phyloP scores from a whole-genome alignment of 2,113 vertebrate species.

The Megaceryle torquata region DNA sequence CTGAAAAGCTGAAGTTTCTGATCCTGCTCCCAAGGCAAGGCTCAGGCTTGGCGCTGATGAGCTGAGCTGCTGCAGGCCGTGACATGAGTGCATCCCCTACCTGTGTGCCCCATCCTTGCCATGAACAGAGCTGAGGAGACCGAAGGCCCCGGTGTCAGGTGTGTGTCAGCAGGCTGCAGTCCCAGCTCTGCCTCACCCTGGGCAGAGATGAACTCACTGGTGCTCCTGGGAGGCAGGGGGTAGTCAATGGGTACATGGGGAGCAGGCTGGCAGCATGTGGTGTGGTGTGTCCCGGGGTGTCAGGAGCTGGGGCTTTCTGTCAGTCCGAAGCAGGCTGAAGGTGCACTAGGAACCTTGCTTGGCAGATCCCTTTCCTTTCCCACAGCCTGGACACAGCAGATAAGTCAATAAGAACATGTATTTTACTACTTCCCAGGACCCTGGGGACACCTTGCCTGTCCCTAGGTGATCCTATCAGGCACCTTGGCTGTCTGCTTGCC shows the following conservation, averaged over 20 bases:
- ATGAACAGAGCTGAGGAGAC: rapidly evolving
- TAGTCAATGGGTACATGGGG: rapidly evolving
- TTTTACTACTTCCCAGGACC: neutral
- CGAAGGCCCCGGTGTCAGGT: neutral
- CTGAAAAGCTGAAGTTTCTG: neutral
- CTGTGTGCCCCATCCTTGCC: neutral
- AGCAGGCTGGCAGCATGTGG: neutral
- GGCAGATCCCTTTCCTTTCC: neutral
- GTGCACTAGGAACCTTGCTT: neutral
- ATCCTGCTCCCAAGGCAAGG: neutral
- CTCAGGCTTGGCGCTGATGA: neutral
- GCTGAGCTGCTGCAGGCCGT: neutral
- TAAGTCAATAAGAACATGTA: neutral
- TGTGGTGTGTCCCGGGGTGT: rapidly evolving
- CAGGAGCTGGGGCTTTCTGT: neutral
- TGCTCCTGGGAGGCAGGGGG: neutral
- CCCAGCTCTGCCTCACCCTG: neutral
- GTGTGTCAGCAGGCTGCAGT: neutral
- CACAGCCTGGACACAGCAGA: neutral
- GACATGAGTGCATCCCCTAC: neutral
- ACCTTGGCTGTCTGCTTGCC: neutral
- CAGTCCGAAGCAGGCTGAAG: neutral
- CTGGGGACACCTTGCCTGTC: neutral
- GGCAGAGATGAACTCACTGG: neutral
- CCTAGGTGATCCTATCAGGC: rapidly evolving